Percentiles rank a stretch among this genome's conserved stretches.
Evolutionary conservation across 35 echinoderm and acorn worm genomes (phyloP).

Genomic region (Antedon bifida): DNA sequence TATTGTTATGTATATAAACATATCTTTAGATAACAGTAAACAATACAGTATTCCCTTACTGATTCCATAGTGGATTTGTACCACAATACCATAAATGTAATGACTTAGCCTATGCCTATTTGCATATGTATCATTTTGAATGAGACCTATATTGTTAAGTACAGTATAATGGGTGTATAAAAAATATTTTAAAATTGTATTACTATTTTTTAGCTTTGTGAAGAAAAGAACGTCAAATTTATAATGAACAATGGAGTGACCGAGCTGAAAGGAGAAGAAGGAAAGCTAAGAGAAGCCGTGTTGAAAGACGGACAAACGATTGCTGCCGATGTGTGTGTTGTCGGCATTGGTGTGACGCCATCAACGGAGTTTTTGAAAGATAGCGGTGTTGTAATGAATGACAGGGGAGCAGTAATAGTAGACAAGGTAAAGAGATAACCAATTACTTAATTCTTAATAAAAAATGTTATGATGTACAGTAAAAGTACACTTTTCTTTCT

Average conservation of each 20-base stretch:
- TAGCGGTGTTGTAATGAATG: conserved; percentile 47
- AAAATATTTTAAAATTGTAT: too few species aligned
- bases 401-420: conserved; percentile 34
- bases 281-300: conserved; percentile 27
- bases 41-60: too few species aligned
- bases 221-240: conserved; percentile 70
- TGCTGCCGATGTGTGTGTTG: conserved; percentile 57
- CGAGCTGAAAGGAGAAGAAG: conserved; percentile 76
- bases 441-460: background rate
- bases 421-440: conserved; percentile 49
- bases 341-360: conserved; percentile 68
- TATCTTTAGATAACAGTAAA: too few species aligned
- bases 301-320: conserved; percentile 41
- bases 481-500: too few species aligned
- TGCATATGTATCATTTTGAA: too few species aligned
- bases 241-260: conserved; percentile 31
- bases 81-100: too few species aligned
- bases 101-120: too few species aligned
- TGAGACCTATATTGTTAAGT: too few species aligned
- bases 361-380: conserved; percentile 69
- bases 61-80: too few species aligned
- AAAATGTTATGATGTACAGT: background rate
- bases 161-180: too few species aligned
- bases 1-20: too few species aligned
- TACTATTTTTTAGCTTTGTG: conserved; percentile 55